A percentile compares a stretch with the other conserved stretches of the same genome.
Conservation (phyloP, 2,888 invertebrate genomes). For the Synanthedon vespiformis region DNA sequence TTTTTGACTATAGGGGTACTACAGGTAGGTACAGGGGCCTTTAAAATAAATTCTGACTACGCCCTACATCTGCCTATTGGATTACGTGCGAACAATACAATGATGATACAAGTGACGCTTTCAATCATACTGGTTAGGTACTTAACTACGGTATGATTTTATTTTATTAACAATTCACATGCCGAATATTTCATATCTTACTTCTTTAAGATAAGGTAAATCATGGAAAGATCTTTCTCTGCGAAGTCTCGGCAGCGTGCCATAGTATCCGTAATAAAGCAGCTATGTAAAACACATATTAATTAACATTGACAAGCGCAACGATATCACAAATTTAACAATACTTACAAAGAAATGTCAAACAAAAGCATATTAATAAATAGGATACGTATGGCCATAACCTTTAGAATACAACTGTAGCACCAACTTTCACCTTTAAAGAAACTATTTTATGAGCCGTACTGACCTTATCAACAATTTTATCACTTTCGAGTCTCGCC, state of each 20-base stretch:
- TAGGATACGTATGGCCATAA: slow-evolving; percentile 2
- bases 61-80: slow-evolving; percentile 8
- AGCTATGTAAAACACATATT: slow-evolving; percentile 67
- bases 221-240: slow-evolving; percentile 85
- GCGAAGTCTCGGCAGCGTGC: slow-evolving; percentile 78
- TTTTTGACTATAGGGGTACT: too few species aligned
- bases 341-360: slow-evolving; percentile 1
- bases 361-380: slow-evolving; percentile 1
- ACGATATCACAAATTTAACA: slow-evolving; percentile 1
- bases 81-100: slow-evolving; percentile 2
- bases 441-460: slow-evolving; percentile 1
- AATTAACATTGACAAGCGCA: slow-evolving; percentile 13
- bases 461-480: slow-evolving; percentile 84
- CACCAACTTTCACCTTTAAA: not conserved
- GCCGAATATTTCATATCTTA: slow-evolving; percentile 60
- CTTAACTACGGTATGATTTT: too few species aligned
- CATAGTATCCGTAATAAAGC: slow-evolving; percentile 78
- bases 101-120: too few species aligned
- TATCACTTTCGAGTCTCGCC: slow-evolving; percentile 82
- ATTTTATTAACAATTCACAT: slow-evolving; percentile 16
- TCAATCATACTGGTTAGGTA: too few species aligned
- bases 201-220: slow-evolving; percentile 81
- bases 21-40: too few species aligned
- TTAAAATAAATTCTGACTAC: too few species aligned
- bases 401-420: not conserved